These are phyloP conservation scores for Platanista minor DNA, from an alignment of 2,113 vertebrate species.

Conservation along the genomic window DNA sequence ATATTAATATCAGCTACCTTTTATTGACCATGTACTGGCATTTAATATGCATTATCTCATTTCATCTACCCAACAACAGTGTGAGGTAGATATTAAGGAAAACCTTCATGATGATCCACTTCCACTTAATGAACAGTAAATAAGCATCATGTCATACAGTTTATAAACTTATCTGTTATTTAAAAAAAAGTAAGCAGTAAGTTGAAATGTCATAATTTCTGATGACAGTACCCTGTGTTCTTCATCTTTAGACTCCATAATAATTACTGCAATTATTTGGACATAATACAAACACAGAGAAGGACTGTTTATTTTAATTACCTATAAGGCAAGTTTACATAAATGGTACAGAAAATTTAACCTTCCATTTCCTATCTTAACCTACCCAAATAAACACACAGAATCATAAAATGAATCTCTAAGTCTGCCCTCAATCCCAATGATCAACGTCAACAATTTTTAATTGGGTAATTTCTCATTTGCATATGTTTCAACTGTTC, in stretches of 20 bases:
- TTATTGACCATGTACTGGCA: too few relatives aligned
- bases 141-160: too few relatives aligned
- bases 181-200: background rate
- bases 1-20: too few relatives aligned
- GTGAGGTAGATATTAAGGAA: too few relatives aligned
- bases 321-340: background rate
- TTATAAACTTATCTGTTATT: too few relatives aligned
- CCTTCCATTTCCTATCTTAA: background rate
- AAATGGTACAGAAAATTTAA: background rate
- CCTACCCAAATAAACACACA: background rate
- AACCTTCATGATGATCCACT: too few relatives aligned
- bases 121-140: too few relatives aligned
- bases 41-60: too few relatives aligned
- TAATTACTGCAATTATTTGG: background rate
- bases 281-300: background rate
- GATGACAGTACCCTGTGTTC: background rate
- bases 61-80: too few relatives aligned
- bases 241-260: background rate
- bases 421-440: background rate
- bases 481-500: background rate
- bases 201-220: background rate
- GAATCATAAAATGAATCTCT: background rate
- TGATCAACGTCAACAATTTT: background rate
- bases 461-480: background rate
- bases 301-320: background rate